phyloP scores from a whole-genome alignment of 2,797 vertebrate species.

The Rhinophrynus dorsalis region DNA sequence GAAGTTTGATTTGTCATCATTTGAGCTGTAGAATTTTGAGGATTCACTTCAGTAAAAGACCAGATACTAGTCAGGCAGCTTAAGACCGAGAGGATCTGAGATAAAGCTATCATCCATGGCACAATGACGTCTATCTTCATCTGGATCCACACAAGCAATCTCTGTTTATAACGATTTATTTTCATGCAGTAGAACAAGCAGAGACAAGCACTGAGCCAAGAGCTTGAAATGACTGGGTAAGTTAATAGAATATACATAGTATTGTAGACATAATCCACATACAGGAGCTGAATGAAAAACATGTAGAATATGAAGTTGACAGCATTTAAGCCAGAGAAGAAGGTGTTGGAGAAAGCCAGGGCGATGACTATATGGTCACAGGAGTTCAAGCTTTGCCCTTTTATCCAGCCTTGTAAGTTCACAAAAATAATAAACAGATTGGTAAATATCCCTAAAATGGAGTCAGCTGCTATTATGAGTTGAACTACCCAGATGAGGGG shows the following conservation, averaged over 20 bases:
- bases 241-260: neutral
- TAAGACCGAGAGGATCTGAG: neutral
- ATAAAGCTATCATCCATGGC: neutral
- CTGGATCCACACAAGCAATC: neutral
- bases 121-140: neutral
- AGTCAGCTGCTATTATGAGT: too few relatives aligned
- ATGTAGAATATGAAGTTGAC: neutral
- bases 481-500: too few relatives aligned
- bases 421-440: neutral
- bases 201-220: neutral
- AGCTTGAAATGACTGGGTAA: neutral
- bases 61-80: neutral
- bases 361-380: neutral
- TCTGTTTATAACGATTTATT: neutral
- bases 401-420: neutral
- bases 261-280: neutral
- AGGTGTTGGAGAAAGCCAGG: neutral
- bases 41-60: neutral
- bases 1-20: neutral
- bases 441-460: neutral
- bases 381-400: neutral
- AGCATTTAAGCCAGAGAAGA: neutral
- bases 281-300: neutral
- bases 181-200: constrained; percentile 14
- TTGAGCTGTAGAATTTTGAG: neutral